Percentiles rank a stretch among this genome's conserved stretches.
phyloP scores from a whole-genome alignment of 2,797 vertebrate genomes.

The Fratercula arctica region DNA sequence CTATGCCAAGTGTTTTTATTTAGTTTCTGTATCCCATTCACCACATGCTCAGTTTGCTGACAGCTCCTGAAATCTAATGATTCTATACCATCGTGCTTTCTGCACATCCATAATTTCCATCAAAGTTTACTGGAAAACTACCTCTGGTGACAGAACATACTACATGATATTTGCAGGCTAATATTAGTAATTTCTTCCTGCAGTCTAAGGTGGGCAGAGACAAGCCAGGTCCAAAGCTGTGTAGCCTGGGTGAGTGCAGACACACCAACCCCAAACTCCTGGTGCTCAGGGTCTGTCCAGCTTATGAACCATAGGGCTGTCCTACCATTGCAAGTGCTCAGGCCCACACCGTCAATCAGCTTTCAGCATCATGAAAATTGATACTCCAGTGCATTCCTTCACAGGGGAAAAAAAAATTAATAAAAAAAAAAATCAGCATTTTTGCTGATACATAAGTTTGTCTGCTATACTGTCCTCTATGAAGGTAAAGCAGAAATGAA shows the following conservation, averaged over 20 bases:
- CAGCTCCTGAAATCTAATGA: neutral
- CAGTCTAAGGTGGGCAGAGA: neutral
- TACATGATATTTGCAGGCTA: accelerated
- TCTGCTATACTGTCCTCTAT: neutral
- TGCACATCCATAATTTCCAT: neutral
- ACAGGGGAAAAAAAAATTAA: neutral
- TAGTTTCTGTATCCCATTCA: neutral
- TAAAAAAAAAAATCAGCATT: neutral
- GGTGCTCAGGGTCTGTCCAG: neutral
- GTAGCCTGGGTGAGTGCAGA: neutral
- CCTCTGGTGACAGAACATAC: accelerated
- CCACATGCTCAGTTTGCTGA: neutral
- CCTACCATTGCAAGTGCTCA: neutral
- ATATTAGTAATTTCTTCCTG: neutral
- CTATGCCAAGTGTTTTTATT: too few relatives aligned
- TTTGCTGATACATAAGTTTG: neutral
- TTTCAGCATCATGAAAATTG: neutral
- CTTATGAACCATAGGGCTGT: accelerated
- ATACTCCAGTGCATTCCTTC: neutral
- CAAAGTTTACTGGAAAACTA: neutral
- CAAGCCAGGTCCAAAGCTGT: neutral
- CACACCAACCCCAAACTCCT: neutral
- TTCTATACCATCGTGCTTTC: neutral
- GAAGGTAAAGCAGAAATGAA: neutral
- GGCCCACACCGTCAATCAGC: neutral